These are phyloP conservation scores for Frankliniella intonsa DNA, from an alignment of 2,888 invertebrate species.

Conservation along the genomic window DNA sequence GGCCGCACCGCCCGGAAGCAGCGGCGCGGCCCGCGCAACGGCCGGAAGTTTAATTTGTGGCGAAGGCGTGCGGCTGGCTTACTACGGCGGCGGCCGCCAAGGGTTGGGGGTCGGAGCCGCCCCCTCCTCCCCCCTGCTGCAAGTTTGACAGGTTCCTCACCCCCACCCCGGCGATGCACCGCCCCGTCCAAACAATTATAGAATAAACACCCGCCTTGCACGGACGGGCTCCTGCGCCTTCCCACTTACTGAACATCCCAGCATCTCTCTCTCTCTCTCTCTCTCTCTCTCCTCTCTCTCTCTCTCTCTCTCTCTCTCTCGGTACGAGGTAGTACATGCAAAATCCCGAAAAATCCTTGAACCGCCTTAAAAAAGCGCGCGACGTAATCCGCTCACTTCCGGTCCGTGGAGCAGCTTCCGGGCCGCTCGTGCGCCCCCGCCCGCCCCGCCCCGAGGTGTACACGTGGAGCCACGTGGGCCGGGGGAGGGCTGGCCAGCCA, in stretches of 20 bases:
- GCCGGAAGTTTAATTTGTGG: slow-evolving; percentile 26
- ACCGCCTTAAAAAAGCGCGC: too few relatives aligned
- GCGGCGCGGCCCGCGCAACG: background rate
- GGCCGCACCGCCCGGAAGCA: background rate
- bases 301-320: too few relatives aligned
- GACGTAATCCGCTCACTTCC: too few relatives aligned
- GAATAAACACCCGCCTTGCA: too few relatives aligned
- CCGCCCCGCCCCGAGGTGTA: background rate
- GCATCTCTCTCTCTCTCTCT: too few relatives aligned
- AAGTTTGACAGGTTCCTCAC: background rate
- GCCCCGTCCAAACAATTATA: too few relatives aligned
- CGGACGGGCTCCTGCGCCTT: background rate
- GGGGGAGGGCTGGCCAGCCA: background rate
- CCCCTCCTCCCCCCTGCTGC: background rate
- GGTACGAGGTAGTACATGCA: too few relatives aligned
- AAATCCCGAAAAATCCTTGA: too few relatives aligned
- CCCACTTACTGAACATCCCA: background rate
- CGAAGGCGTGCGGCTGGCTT: background rate
- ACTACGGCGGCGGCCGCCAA: background rate
- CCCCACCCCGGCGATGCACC: background rate
- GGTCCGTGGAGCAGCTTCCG: background rate
- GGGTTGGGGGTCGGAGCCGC: background rate
- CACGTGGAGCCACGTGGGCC: background rate
- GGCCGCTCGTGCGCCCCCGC: background rate
- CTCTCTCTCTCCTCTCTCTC: too few relatives aligned